phyloP scores from a whole-genome alignment of 2,888 invertebrate genomes.

The Corythucha ciliata region DNA sequence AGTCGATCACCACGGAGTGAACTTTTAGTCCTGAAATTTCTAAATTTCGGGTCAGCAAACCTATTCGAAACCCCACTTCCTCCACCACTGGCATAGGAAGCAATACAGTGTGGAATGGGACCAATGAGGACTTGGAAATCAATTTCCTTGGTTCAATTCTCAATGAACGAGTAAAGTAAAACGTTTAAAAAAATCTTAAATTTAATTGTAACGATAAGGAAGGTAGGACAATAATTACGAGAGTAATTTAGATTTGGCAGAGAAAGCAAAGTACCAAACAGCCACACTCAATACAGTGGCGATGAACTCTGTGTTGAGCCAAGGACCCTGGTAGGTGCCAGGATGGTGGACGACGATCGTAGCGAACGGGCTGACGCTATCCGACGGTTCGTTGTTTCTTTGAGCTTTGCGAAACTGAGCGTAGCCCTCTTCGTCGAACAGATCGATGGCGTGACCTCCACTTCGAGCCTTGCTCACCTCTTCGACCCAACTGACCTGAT shows the following conservation, averaged over 20 bases:
- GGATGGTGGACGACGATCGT: conserved; percentile 63
- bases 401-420: conserved; percentile 73
- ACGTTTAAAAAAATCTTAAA: no score
- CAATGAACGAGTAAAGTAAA: no score
- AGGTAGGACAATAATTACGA: no score
- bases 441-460: conserved; percentile 67
- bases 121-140: no score
- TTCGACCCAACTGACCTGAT: conserved; percentile 91
- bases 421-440: conserved; percentile 90
- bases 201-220: no score
- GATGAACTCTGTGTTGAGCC: conserved; percentile 85
- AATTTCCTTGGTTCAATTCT: no score
- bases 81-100: no score
- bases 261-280: conserved; percentile 78
- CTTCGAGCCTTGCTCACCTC: conserved; percentile 72
- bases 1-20: no score
- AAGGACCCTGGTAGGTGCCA: conserved; percentile 81
- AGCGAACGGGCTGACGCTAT: conserved; percentile 57
- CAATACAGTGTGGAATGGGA: no score
- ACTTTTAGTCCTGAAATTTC: no score
- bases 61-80: no score
- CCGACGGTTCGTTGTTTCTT: conserved; percentile 55
- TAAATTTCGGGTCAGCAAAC: no score
- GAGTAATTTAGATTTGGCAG: conserved; percentile 69
- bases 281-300: conserved; percentile 68